Percentiles rank a stretch among this genome's conserved stretches.
phyloP scores from a whole-genome alignment of 2,888 invertebrate genomes.

The Timema podura region DNA sequence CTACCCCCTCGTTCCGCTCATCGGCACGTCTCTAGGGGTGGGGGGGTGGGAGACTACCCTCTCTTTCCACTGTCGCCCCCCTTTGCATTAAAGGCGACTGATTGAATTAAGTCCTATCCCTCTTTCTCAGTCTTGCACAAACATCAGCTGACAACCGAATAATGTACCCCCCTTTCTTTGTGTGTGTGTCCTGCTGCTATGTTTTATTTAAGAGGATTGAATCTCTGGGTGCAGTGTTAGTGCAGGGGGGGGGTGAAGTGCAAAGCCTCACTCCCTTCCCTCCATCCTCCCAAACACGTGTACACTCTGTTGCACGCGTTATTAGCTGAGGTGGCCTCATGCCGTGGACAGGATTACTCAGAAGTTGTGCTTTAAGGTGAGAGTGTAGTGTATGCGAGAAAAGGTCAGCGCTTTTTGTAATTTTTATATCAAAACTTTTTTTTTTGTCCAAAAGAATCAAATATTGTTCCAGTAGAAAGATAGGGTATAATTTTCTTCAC shows the following conservation, averaged over 20 bases:
- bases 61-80: neutral
- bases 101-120: slow-evolving; percentile 34
- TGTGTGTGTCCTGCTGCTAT: slow-evolving; percentile 2
- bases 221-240: slow-evolving; percentile 17
- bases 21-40: slow-evolving; percentile 17
- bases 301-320: too few relatives aligned
- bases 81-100: slow-evolving; percentile 32
- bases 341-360: neutral
- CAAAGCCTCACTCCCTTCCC: slow-evolving; percentile 5
- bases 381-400: too few relatives aligned
- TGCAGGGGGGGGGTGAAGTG: slow-evolving; percentile 23
- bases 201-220: slow-evolving; percentile 31
- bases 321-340: neutral
- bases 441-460: too few relatives aligned
- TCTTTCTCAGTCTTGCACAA: slow-evolving; percentile 32
- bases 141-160: slow-evolving; percentile 33
- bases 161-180: slow-evolving; percentile 20
- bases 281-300: neutral
- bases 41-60: too few relatives aligned
- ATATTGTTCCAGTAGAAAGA: too few relatives aligned
- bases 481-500: too few relatives aligned
- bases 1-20: slow-evolving; percentile 14
- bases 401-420: too few relatives aligned
- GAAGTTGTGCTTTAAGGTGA: neutral
- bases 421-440: too few relatives aligned